phyloP scores from a whole-genome alignment of 2,797 vertebrate genomes.

The Alosa sapidissima region DNA sequence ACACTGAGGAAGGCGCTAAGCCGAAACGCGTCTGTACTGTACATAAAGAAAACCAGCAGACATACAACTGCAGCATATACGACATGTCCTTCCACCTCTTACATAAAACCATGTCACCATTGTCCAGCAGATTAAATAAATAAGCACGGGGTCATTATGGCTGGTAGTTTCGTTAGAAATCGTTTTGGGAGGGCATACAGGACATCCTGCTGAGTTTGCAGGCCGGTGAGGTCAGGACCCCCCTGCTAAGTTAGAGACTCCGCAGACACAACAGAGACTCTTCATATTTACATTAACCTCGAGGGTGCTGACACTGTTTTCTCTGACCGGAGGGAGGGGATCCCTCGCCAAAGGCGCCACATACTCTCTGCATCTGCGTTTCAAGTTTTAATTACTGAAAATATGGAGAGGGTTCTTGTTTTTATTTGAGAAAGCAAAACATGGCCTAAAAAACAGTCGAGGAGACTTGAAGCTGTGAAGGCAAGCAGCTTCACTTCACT shows the following conservation, averaged over 20 bases:
- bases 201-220: not conserved
- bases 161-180: not conserved
- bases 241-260: not conserved
- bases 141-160: not conserved
- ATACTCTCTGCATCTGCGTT: not conserved
- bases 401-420: not conserved
- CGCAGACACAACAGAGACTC: not conserved
- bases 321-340: not conserved
- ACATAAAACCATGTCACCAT: not conserved
- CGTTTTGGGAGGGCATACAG: not conserved
- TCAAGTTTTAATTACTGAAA: not conserved
- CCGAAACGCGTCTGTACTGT: too few species aligned
- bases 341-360: not conserved
- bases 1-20: too few species aligned
- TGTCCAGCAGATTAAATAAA: not conserved
- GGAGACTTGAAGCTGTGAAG: not conserved
- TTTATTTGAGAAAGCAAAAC: not conserved
- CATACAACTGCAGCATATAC: not conserved
- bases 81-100: not conserved
- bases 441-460: not conserved
- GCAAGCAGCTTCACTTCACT: not conserved
- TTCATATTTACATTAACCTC: conserved; percentile 5
- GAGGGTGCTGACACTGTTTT: not conserved
- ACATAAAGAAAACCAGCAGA: not conserved
- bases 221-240: not conserved